These are phyloP conservation scores for Forpus xanthops DNA, from an alignment of 2,797 vertebrate species.

Conservation along the genomic window DNA sequence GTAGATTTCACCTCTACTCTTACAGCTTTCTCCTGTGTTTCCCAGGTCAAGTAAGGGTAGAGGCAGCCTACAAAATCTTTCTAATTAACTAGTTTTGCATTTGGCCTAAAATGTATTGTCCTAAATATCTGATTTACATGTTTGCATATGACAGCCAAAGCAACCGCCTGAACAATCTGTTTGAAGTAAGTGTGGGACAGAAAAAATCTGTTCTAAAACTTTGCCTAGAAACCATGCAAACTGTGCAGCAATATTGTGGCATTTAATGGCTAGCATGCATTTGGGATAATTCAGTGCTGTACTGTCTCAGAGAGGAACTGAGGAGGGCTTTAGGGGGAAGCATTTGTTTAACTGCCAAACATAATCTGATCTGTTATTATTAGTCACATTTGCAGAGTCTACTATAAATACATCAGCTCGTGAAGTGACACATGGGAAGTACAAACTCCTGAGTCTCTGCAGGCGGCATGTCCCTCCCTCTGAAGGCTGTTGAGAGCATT, in stretches of 20 bases:
- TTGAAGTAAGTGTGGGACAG: background rate
- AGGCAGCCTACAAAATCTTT: background rate
- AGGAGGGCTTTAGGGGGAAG: background rate
- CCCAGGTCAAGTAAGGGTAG: background rate
- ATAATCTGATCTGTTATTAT: slow-evolving; percentile 19
- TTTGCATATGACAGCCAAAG: background rate
- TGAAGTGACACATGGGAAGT: background rate
- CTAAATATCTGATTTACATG: background rate
- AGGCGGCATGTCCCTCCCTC: background rate
- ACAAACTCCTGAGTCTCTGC: background rate
- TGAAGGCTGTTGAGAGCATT: background rate
- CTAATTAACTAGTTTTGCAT: background rate
- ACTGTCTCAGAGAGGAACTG: background rate
- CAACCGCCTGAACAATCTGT: background rate
- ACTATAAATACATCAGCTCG: slow-evolving; percentile 22
- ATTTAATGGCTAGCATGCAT: background rate
- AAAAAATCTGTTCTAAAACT: background rate
- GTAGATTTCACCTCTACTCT: background rate
- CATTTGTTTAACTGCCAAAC: background rate
- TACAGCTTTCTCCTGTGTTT: background rate
- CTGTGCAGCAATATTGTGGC: background rate
- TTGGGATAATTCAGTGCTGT: background rate
- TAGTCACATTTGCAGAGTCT: background rate
- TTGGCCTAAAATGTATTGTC: background rate
- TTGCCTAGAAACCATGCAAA: background rate